These are phyloP conservation scores for Neomicropteryx cornuta DNA, from an alignment of 1,140 invertebrate genomes.

Conservation along the genomic window DNA sequence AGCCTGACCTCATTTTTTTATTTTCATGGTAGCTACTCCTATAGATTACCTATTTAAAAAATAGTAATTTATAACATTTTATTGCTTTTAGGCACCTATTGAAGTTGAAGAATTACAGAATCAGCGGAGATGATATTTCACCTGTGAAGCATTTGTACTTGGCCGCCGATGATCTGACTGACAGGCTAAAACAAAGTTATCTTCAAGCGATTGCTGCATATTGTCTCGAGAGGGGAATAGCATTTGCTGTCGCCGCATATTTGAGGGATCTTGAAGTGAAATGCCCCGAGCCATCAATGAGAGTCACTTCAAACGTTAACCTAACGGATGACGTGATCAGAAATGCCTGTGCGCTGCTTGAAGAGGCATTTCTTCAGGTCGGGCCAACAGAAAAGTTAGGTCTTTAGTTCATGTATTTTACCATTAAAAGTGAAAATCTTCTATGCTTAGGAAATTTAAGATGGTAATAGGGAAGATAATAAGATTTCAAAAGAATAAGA, in stretches of 20 bases:
- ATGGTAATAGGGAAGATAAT: neutral
- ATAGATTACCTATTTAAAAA: no score
- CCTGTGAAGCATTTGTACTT: constrained; percentile 76
- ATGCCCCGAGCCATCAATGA: constrained; percentile 50
- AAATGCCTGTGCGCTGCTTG: constrained; percentile 27
- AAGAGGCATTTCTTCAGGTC: constrained; percentile 30
- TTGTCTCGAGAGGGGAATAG: constrained; percentile 48
- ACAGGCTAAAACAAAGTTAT: constrained; percentile 40
- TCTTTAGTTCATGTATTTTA: no score
- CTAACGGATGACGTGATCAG: constrained; percentile 44
- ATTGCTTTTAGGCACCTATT: constrained; percentile 28
- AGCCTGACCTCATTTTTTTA: no score
- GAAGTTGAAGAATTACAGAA: constrained; percentile 37
- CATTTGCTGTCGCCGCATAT: constrained; percentile 51
- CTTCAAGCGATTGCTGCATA: constrained; percentile 49
- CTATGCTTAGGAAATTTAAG: no score
- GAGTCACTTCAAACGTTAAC: constrained; percentile 47
- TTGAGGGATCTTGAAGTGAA: constrained; percentile 47
- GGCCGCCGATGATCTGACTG: constrained; percentile 32
- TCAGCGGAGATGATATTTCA: constrained; percentile 50
- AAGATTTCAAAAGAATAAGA: neutral
- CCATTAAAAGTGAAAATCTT: no score
- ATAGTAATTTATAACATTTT: no score
- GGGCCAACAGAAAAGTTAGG: constrained; percentile 20
- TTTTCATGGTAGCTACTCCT: no score